These are phyloP conservation scores for Dendrocincla fuliginosa DNA, from an alignment of 2,797 vertebrate genomes.

Conservation along the genomic window DNA sequence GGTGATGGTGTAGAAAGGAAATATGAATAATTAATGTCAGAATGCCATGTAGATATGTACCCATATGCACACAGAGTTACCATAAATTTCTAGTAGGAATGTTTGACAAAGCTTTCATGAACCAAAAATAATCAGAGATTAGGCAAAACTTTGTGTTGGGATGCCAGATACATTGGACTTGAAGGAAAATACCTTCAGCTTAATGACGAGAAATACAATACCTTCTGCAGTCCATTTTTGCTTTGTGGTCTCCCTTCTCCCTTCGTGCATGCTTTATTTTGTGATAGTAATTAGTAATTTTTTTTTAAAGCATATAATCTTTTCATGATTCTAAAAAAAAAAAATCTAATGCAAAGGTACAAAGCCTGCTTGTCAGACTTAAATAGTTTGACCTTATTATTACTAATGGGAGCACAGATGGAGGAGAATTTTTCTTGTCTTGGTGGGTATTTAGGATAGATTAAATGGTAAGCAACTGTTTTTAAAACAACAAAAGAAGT, in stretches of 20 bases:
- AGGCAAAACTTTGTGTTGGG: background rate
- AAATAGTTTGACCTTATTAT: background rate
- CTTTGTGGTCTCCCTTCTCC: background rate
- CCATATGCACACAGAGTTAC: background rate
- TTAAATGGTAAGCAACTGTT: background rate
- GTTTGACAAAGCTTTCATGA: background rate
- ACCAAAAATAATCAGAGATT: background rate
- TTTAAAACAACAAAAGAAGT: background rate
- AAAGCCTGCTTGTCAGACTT: background rate
- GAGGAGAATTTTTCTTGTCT: background rate
- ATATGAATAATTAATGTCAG: background rate
- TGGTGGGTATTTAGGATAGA: background rate
- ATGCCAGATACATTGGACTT: background rate
- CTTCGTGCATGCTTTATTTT: background rate
- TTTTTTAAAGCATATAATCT: background rate
- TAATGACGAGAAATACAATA: background rate
- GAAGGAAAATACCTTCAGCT: background rate
- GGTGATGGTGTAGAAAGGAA: constrained; percentile 81
- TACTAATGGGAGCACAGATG: background rate
- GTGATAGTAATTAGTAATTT: background rate
- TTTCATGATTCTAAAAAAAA: background rate
- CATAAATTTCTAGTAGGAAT: background rate
- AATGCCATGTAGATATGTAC: background rate
- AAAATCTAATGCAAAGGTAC: background rate
- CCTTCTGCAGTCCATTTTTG: background rate